Evolutionary conservation across 1,140 invertebrate genomes (phyloP).

Genomic region (Polypedilum pembai): DNA sequence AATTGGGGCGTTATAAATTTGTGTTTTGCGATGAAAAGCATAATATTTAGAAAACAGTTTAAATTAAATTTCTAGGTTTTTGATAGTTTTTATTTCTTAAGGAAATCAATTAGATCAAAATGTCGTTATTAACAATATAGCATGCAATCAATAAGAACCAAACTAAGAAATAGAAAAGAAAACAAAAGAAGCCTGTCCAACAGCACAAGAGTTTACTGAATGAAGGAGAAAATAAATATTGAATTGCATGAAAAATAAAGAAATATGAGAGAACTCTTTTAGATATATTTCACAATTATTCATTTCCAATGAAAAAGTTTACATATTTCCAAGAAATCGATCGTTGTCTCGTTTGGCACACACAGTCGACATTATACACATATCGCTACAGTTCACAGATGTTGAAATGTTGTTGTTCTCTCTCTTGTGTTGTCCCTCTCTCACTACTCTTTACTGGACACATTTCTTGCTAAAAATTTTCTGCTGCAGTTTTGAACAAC

Average conservation of each 20-base stretch:
- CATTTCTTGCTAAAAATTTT: neutral
- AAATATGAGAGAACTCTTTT: too few species aligned
- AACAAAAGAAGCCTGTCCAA: neutral
- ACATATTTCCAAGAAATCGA: constrained; percentile 18
- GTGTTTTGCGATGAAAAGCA: too few species aligned
- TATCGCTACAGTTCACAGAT: constrained; percentile 16
- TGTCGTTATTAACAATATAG: too few species aligned
- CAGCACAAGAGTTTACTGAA: neutral
- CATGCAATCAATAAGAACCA: too few species aligned
- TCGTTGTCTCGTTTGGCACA: constrained; percentile 3
- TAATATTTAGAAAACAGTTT: too few species aligned
- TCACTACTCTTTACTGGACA: too few species aligned
- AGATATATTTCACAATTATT: constrained; percentile 8
- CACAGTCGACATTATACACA: neutral
- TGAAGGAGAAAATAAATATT: neutral
- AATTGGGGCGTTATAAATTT: too few species aligned
- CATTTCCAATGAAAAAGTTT: constrained; percentile 9
- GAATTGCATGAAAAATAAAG: too few species aligned
- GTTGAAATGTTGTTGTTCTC: constrained; percentile 2
- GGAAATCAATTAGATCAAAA: too few species aligned
- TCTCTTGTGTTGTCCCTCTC: neutral
- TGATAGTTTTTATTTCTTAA: too few species aligned
- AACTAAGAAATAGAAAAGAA: neutral
- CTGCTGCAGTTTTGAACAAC: neutral
- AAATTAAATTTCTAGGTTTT: too few species aligned